These are phyloP conservation scores for Urocitellus parryii DNA, from an alignment of 2,113 vertebrate species.

Conservation along the genomic window DNA sequence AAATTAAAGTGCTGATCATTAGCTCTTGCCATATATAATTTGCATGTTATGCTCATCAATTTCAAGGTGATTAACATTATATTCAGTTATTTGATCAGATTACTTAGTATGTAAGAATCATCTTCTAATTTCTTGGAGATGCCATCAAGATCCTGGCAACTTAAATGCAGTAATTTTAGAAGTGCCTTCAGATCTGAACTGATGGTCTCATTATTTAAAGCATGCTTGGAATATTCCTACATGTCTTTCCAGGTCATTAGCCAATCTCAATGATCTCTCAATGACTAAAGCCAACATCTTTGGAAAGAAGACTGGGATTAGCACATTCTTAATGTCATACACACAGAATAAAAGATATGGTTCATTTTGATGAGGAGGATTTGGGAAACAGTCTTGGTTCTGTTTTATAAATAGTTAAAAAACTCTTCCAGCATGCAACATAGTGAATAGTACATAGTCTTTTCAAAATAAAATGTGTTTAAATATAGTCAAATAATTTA, in stretches of 20 bases:
- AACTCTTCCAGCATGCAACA: background rate
- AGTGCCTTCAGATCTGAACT: constrained; percentile 48
- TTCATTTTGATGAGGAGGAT: constrained; percentile 28
- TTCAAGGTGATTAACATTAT: constrained; percentile 59
- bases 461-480: background rate
- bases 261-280: constrained; percentile 25
- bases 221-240: constrained; percentile 58
- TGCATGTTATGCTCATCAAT: constrained; percentile 20
- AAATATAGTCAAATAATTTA: background rate
- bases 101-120: constrained; percentile 51
- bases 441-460: too few relatives aligned
- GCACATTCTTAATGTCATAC: background rate
- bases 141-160: constrained; percentile 24
- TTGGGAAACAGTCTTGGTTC: constrained; percentile 9
- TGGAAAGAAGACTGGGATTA: constrained; percentile 59
- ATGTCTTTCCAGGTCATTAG: constrained; percentile 61
- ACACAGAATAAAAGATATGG: background rate
- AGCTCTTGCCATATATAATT: constrained; percentile 25
- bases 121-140: constrained; percentile 31
- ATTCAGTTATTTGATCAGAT: constrained; percentile 32
- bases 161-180: constrained; percentile 60
- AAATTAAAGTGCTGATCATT: background rate
- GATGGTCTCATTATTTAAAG: constrained; percentile 63
- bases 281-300: constrained; percentile 57
- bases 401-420: background rate